phyloP scores from a whole-genome alignment of 2,113 vertebrate species.

The Phasianus colchicus region DNA sequence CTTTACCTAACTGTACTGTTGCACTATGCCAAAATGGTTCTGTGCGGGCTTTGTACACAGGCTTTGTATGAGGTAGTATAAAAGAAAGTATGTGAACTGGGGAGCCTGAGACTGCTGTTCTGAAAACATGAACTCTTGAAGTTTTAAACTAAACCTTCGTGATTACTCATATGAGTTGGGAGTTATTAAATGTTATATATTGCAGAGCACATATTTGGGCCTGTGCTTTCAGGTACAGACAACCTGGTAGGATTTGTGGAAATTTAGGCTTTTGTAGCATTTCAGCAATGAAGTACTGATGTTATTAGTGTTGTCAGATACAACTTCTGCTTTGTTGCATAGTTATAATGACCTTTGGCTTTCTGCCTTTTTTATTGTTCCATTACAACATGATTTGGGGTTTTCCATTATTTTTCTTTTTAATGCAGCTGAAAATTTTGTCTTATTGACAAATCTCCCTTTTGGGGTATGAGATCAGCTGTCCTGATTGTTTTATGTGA shows the following conservation, averaged over 20 bases:
- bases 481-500: not conserved
- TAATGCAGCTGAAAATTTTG: not conserved
- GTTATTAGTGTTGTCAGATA: not conserved
- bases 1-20: not conserved
- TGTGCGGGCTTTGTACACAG: not conserved
- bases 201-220: not conserved
- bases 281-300: not conserved
- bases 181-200: not conserved
- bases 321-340: not conserved
- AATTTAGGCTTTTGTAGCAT: not conserved
- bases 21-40: not conserved
- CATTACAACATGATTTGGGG: not conserved
- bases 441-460: not conserved
- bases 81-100: not conserved
- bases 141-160: not conserved
- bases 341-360: not conserved
- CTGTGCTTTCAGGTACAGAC: not conserved
- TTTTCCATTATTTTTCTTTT: not conserved
- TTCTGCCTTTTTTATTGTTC: not conserved
- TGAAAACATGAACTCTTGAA: not conserved
- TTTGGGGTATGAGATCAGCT: not conserved
- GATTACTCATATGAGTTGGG: not conserved
- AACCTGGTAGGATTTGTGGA: not conserved
- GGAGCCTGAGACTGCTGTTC: not conserved
- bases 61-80: not conserved